Conservation (phyloP, 2,113 vertebrate species). For the Alligator mississippiensis region DNA sequence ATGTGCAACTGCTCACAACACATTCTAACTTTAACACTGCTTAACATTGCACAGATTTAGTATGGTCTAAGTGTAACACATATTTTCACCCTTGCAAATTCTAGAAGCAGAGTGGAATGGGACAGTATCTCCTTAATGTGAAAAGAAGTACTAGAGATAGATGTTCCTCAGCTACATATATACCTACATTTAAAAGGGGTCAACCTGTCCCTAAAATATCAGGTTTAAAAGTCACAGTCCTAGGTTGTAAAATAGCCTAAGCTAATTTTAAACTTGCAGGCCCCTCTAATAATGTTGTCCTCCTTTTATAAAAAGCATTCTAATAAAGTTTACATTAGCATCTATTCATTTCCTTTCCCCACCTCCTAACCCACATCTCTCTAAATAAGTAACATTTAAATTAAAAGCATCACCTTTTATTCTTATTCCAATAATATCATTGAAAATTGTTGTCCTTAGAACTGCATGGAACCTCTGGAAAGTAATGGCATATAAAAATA, state of each 20-base stretch:
- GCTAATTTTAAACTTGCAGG: background rate
- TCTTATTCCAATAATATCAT: background rate
- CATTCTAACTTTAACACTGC: too few relatives aligned
- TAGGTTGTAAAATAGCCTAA: background rate
- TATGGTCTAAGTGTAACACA: too few relatives aligned
- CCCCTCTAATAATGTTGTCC: background rate
- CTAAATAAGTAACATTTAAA: background rate
- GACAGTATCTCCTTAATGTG: background rate
- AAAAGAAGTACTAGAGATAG: background rate
- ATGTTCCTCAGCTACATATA: background rate
- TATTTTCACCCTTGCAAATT: background rate
- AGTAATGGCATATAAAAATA: background rate
- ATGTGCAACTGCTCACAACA: too few relatives aligned
- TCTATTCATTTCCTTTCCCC: background rate
- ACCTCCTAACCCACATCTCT: background rate
- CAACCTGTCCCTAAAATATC: accelerated
- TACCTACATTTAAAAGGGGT: background rate
- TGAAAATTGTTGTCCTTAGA: background rate
- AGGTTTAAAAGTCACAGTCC: background rate
- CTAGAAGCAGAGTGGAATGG: background rate
- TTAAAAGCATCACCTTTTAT: background rate
- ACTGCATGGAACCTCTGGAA: background rate
- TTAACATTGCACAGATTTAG: too few relatives aligned
- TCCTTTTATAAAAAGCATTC: background rate
- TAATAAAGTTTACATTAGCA: background rate